Evolutionary conservation across 2,113 vertebrate species (phyloP), one percentile per base, ranked within the genome.

Genomic region (Thomomys bottae): DNA sequence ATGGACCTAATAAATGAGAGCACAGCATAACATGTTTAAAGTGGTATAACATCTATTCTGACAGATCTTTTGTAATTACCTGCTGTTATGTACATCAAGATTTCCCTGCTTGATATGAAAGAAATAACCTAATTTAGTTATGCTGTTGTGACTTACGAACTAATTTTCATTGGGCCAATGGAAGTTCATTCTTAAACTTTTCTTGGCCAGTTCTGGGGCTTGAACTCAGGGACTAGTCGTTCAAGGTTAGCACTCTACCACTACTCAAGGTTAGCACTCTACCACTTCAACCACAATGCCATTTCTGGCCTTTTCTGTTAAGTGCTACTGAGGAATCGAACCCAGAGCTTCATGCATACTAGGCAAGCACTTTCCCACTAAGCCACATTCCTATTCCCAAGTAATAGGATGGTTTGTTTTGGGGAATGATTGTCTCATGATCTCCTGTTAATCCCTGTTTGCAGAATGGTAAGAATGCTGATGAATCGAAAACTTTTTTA

Each of bases 121-220:
- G 76, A 92, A 88, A 66, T 79, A 93, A 68, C 66, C 30, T 93
- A 70, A 89, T 72, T 95, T 83, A 92, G 67, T 75, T 87, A 87
- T 76, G 42, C 54, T 42, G 0, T 87, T 93, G 81, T 89, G 77
- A 45, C 38, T 82, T 90, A 88, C 71, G 63, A 91, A 76, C 70
- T 90, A 64, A 77, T 92, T 92, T 88, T 77, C 61, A 77, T 28
- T 49, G 42, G 87, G 24, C 45, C 7, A 9, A 4, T 91, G 14
- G 79, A 72, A 88, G 6, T 45, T 88, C 82, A 84, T 4, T 78
- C 42, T 93, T 82, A 72, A 79, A 88, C 38, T 63, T 88, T 30
- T 21, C n/a, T n/a, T n/a, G n/a, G n/a, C n/a, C n/a, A n/a, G n/a
- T n/a, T n/a, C n/a, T n/a, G n/a, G n/a, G n/a, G n/a, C n/a, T n/a